Base-by-base conservation (phyloP, 2,888 invertebrate genomes). In the Corbicula japonica region DNA sequence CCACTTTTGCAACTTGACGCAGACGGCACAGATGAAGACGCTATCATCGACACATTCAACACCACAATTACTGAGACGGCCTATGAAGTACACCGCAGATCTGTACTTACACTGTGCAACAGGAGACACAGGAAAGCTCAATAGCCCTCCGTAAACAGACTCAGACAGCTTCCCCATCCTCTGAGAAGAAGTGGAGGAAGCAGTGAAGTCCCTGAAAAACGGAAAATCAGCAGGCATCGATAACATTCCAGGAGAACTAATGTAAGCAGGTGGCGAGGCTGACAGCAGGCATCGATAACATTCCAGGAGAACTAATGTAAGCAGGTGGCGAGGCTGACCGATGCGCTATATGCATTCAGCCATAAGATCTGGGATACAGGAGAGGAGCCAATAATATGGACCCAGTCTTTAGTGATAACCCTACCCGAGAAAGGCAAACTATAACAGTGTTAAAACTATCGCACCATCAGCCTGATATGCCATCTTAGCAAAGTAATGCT, bases 401-500 rank as follows among this genome's bases (percentile, higher is more conserved):
- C 18, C 5, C 46, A 46, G 21, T 46, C 46, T 5, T n/a, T 46
- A 21, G n/a, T 46, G n/a, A 46, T 46, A 61, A 76, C 46, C 5
- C 46, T 46, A n/a, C 46, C 5, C 18, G 21, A 46, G 60, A 76
- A 79, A 75, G 75, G 70, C 6, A 76, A 75, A 58, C 75, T 70
- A 8, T 28, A 38, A 32, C 63, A 38, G 12, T 63, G 66, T 32
- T n/a, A 52, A 5, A 76, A 73, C 52, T 69, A 65, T 48, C 32
- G 44, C 34, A 78, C 68, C 1, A 78, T 81, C 60, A 79, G 76
- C 61, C 69, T 79, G 23, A 77, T 81, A 52, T 41, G 73, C 46
- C 76, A 75, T 50, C 61, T 71, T 4, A 78, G 74, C 46, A 81
- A 81, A 71, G 63, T 74, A 4, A 63, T 72, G 72, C 52, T 77